A percentile compares a stretch with the other conserved stretches of the same genome.
Conservation (phyloP, 2,888 invertebrate species). For the Saturnia japonica region DNA sequence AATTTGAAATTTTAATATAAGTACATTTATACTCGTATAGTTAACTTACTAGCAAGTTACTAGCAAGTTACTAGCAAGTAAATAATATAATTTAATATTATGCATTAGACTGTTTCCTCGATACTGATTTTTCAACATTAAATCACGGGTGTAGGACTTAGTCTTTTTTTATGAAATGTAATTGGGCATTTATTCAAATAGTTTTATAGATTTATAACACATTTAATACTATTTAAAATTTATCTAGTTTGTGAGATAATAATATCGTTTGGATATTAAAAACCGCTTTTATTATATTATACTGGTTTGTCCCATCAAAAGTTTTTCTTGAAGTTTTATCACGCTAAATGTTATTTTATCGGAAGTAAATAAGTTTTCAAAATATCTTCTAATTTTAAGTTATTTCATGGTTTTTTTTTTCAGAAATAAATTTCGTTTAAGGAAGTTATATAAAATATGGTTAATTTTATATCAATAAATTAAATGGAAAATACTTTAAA, state of each 20-base stretch:
- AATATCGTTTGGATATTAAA: neutral
- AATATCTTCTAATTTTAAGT: neutral
- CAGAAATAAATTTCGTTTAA: neutral
- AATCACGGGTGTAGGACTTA: no score
- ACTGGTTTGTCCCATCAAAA: no score
- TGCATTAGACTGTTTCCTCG: neutral
- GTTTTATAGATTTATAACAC: no score
- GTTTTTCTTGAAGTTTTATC: no score
- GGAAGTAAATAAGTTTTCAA: neutral
- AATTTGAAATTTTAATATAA: neutral
- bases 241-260: neutral
- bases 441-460: neutral
- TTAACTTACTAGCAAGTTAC: neutral
- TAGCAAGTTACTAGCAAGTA: neutral
- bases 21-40: neutral
- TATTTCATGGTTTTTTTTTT: neutral
- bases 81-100: neutral
- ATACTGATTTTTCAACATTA: neutral
- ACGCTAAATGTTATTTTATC: no score
- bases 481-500: neutral
- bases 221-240: no score
- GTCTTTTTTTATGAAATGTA: no score
- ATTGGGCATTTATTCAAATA: no score
- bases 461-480: neutral
- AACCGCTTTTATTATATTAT: neutral